Evolutionary conservation across 2,797 vertebrate genomes (phyloP).

Genomic region (Diplodus puntazzo): DNA sequence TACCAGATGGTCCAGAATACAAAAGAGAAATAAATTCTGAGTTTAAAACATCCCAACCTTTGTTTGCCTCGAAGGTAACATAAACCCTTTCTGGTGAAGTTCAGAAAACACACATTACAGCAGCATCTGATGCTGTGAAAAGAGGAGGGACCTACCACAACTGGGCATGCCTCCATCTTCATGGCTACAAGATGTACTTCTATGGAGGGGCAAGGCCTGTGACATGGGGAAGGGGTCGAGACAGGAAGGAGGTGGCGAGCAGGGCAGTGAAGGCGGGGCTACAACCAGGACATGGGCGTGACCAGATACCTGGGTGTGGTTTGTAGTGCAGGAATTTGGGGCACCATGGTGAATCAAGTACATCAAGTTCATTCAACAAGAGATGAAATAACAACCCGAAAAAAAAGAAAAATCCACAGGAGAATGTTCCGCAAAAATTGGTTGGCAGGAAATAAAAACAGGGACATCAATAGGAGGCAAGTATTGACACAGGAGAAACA

Average conservation of each 20-base stretch:
- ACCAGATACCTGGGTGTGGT: slow-evolving; percentile 87
- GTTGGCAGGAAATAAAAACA: slow-evolving; percentile 54
- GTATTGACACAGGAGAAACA: slow-evolving; percentile 72
- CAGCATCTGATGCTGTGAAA: slow-evolving; percentile 37
- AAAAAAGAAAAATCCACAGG: slow-evolving; percentile 54
- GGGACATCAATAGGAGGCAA: slow-evolving; percentile 65
- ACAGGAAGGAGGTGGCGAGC: slow-evolving; percentile 89
- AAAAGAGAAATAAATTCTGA: too few relatives aligned
- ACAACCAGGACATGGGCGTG: slow-evolving; percentile 88
- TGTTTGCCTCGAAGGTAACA: too few relatives aligned
- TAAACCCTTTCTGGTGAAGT: too few relatives aligned
- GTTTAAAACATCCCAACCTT: too few relatives aligned
- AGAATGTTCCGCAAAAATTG: slow-evolving; percentile 11
- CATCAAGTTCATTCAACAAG: slow-evolving; percentile 76
- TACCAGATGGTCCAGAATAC: too few relatives aligned
- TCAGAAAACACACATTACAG: too few relatives aligned
- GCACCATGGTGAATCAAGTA: slow-evolving; percentile 85
- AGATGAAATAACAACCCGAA: slow-evolving; percentile 25
- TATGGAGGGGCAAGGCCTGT: slow-evolving; percentile 92
- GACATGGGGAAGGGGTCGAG: slow-evolving; percentile 92
- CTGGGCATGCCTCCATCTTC: slow-evolving; percentile 88
- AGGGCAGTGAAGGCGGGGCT: slow-evolving; percentile 92
- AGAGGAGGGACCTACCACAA: slow-evolving; percentile 91
- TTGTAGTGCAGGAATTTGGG: slow-evolving; percentile 57
- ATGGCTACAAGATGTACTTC: slow-evolving; percentile 89